A percentile compares a stretch with the other conserved stretches of the same genome.
Evolutionary conservation across 1,140 invertebrate species (phyloP).

Genomic region (Polyergus mexicanus): DNA sequence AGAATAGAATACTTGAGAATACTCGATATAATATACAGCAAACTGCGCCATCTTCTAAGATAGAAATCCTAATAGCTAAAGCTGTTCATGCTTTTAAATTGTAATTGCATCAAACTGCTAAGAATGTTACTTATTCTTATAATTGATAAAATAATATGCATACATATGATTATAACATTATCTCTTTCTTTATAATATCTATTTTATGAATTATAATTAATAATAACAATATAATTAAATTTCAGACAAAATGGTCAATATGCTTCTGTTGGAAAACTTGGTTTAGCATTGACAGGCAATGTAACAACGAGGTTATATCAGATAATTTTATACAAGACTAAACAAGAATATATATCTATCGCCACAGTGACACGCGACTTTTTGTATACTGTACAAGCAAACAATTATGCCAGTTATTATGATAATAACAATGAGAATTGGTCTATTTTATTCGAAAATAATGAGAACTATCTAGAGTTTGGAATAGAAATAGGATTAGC

Average conservation of each 20-base stretch:
- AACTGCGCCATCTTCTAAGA: constrained; percentile 70
- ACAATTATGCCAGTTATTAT: constrained; percentile 84
- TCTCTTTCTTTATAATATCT: not conserved
- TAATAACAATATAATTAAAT: constrained; percentile 54
- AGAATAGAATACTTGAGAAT: constrained; percentile 20
- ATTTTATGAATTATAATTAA: constrained; percentile 27
- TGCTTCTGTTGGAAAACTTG: constrained; percentile 79
- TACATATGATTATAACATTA: not conserved
- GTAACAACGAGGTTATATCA: constrained; percentile 76
- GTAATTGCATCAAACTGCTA: constrained; percentile 64
- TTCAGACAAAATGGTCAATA: constrained; percentile 82
- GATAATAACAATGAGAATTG: constrained; percentile 83
- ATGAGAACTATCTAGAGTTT: constrained; percentile 78
- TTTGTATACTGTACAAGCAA: constrained; percentile 79
- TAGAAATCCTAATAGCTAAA: constrained; percentile 82
- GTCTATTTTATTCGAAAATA: constrained; percentile 83
- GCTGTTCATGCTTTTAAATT: constrained; percentile 81
- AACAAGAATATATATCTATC: constrained; percentile 81
- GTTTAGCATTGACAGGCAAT: constrained; percentile 82
- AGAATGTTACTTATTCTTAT: constrained; percentile 14
- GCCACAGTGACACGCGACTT: constrained; percentile 80
- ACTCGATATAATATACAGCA: constrained; percentile 59
- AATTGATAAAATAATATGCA: constrained; percentile 15
- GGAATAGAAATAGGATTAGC: constrained; percentile 80
- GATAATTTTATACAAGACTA: constrained; percentile 82